These are phyloP conservation scores for Melanotaenia nigrans DNA, from an alignment of 2,797 vertebrate species.

Conservation along the genomic window DNA sequence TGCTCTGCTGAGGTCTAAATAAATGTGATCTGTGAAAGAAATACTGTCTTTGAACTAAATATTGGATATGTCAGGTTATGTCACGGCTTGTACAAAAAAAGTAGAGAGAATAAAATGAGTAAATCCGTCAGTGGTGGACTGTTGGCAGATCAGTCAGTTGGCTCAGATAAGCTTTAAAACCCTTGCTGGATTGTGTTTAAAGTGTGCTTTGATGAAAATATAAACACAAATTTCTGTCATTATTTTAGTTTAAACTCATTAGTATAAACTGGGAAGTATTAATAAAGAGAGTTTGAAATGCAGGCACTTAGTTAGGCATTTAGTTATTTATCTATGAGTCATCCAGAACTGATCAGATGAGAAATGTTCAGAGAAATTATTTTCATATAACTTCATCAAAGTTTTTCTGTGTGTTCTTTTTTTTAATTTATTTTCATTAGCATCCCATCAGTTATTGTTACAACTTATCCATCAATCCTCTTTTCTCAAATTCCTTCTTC, in stretches of 20 bases:
- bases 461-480: conserved; percentile 7
- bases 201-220: not conserved
- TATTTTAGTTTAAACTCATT: not conserved
- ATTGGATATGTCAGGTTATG: conserved; percentile 34
- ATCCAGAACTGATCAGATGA: not conserved
- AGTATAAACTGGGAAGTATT: too few relatives aligned
- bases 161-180: conserved; percentile 31
- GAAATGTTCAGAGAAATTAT: too few relatives aligned
- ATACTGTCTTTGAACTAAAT: conserved; percentile 21
- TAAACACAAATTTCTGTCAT: not conserved
- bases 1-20: conserved; percentile 28
- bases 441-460: not conserved
- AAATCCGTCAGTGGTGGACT: not conserved
- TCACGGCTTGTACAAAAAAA: not conserved
- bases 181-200: not conserved
- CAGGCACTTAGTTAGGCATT: not conserved
- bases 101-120: not conserved
- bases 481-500: not conserved
- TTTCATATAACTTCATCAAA: too few relatives aligned
- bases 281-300: not conserved
- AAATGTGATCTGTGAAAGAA: conserved; percentile 9
- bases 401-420: too few relatives aligned
- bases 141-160: conserved; percentile 19
- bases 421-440: too few relatives aligned
- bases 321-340: not conserved